Evolutionary conservation across 2,113 vertebrate genomes (phyloP), one percentile per base, ranked within the genome.

Genomic region (Equus przewalskii): DNA sequence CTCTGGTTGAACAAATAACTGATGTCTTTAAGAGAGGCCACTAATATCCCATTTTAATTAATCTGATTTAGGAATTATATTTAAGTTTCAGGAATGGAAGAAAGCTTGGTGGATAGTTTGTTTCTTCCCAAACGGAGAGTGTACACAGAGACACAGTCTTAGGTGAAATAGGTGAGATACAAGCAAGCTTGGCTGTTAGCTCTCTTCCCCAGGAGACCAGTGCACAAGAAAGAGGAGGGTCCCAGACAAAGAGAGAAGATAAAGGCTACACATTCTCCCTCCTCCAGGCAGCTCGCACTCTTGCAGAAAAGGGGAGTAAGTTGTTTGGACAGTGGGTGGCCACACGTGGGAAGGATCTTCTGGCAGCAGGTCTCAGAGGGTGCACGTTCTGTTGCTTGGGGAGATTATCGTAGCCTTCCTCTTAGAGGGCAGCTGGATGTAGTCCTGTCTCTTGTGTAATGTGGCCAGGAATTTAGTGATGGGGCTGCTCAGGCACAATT

Each of bases 321-420:
- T 26, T 16, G 5, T 85, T 51, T 81, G 69, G 51, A 41, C 12
- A 41, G 9, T 46, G 22, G 33, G 33, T 44, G 33, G 7, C 21
- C 1, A 13, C 0, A 0, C 22, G 30, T 41, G 2, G 75, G 16
- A 54, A 44, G 22, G 18, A 8, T 33, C 15, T 46, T 70, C 33
- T n/a, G 5, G 18, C 7, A 28, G 13, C 10, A 24, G 21, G 4
- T 44, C n/a, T 44, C 64, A 22, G 70, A 72, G 56, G 26, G 2
- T 7, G 3, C 6, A 6, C 7, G 13, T 28, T 58, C 30, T 30
- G 2, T 54, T 46, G 36, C 3, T 21, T 58, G 26, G 41, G 10
- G 26, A 70, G 24, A 22, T 3, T 30, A 10, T 1, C 0, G 9
- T 15, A 58, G 2, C 0, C 4, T 51, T 73, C 7, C 28, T 56